phyloP scores from a whole-genome alignment of 1,140 invertebrate species.

The Drosophila kohkoa region DNA sequence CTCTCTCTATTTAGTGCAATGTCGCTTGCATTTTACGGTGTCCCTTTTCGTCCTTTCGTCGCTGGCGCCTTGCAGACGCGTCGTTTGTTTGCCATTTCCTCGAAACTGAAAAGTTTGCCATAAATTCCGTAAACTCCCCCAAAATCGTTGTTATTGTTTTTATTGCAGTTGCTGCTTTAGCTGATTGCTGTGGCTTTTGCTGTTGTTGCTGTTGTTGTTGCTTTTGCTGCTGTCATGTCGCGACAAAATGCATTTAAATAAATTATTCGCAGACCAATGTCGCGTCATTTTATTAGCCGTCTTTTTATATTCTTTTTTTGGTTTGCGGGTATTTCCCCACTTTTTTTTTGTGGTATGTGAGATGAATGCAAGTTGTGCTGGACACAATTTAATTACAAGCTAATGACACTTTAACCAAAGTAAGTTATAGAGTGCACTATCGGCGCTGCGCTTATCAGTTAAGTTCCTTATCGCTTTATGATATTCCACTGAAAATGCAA shows the following conservation, averaged over 20 bases:
- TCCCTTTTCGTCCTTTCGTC: slow-evolving; percentile 43
- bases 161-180: slow-evolving; percentile 25
- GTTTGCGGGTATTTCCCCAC: slow-evolving; percentile 40
- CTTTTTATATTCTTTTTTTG: slow-evolving; percentile 15
- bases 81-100: slow-evolving; percentile 81
- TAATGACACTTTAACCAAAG: slow-evolving; percentile 44
- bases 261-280: slow-evolving; percentile 80
- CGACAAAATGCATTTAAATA: slow-evolving; percentile 84
- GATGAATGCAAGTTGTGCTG: neutral
- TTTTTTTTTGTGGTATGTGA: slow-evolving; percentile 11
- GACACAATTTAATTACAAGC: slow-evolving; percentile 60
- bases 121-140: slow-evolving; percentile 69
- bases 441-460: slow-evolving; percentile 16
- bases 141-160: slow-evolving; percentile 41
- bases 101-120: slow-evolving; percentile 71
- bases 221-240: slow-evolving; percentile 56
- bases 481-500: slow-evolving; percentile 1
- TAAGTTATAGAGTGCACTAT: neutral
- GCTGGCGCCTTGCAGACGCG: slow-evolving; percentile 68
- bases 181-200: slow-evolving; percentile 29
- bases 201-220: slow-evolving; percentile 38
- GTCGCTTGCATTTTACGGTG: slow-evolving; percentile 52
- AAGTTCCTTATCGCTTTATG: slow-evolving; percentile 4
- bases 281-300: slow-evolving; percentile 80
- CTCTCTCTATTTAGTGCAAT: slow-evolving; percentile 6